Conservation (phyloP, 2,888 invertebrate genomes). For the Troides helena region DNA sequence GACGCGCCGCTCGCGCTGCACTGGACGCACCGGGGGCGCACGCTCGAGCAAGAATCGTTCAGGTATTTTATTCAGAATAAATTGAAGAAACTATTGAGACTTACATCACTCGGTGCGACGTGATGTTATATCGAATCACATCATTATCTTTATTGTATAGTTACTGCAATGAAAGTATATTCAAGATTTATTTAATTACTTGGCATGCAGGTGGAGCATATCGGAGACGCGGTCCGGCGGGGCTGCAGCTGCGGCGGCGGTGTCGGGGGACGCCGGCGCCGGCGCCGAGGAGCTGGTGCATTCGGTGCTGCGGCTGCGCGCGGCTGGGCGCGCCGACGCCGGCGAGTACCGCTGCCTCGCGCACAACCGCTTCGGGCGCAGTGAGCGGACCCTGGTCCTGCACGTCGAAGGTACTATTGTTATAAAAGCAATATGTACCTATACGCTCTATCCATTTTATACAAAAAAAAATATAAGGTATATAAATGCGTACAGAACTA, state of each 20-base stretch:
- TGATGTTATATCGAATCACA: no score
- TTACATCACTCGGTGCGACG: no score
- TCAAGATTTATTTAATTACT: no score
- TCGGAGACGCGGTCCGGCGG: no score
- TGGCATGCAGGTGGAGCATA: no score
- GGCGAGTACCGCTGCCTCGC: slow-evolving; percentile 87
- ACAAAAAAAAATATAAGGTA: no score
- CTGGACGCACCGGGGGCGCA: slow-evolving; percentile 86
- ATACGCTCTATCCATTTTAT: no score
- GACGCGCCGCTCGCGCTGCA: slow-evolving; percentile 88
- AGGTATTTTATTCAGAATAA: slow-evolving; percentile 46
- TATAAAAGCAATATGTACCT: no score
- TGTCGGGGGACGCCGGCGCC: slow-evolving; percentile 83
- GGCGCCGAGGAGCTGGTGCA: slow-evolving; percentile 83
- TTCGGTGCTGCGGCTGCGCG: slow-evolving; percentile 83
- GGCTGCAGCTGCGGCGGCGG: not conserved
- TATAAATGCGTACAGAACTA: no score
- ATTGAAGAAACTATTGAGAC: no score
- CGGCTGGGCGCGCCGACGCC: slow-evolving; percentile 84
- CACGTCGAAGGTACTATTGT: slow-evolving; percentile 81
- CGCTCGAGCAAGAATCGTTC: slow-evolving; percentile 83
- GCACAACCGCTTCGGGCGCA: slow-evolving; percentile 84
- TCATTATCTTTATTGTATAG: no score
- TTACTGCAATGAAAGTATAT: no score
- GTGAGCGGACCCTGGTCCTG: slow-evolving; percentile 82